phyloP scores from a whole-genome alignment of 2,888 invertebrate species.

The Cerastoderma edule region DNA sequence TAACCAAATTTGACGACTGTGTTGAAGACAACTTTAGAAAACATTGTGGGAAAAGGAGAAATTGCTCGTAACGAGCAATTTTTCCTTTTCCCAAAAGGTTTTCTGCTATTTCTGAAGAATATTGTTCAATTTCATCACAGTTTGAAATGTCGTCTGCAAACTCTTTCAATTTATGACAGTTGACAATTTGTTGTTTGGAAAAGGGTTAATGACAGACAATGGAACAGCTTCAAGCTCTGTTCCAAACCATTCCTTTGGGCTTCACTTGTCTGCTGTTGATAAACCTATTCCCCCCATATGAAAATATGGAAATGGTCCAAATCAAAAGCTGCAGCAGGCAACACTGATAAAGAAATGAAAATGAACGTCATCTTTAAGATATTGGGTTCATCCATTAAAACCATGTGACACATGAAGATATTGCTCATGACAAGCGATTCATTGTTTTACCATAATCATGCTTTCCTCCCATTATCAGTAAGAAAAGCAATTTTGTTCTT shows the following conservation, averaged over 20 bases:
- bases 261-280: no score
- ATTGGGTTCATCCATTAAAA: no score
- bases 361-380: no score
- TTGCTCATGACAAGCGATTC: conserved; percentile 9
- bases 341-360: not conserved
- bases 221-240: no score
- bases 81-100: not conserved
- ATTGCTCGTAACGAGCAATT: conserved; percentile 14
- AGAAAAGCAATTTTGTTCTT: no score
- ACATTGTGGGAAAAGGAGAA: no score
- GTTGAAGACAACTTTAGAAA: no score
- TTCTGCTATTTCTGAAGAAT: not conserved
- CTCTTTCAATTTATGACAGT: no score
- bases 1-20: no score
- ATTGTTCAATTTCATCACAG: not conserved
- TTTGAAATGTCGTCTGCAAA: conserved; percentile 8
- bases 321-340: not conserved
- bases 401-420: not conserved
- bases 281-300: not conserved
- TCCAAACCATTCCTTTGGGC: no score
- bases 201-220: not conserved
- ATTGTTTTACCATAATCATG: not conserved
- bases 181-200: conserved; percentile 5
- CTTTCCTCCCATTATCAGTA: not conserved
- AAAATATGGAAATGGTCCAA: not conserved